A percentile compares a stretch with the other conserved stretches of the same genome.
These are phyloP conservation scores for Abrostola tripartita DNA, from an alignment of 2,888 invertebrate genomes.

Conservation along the genomic window DNA sequence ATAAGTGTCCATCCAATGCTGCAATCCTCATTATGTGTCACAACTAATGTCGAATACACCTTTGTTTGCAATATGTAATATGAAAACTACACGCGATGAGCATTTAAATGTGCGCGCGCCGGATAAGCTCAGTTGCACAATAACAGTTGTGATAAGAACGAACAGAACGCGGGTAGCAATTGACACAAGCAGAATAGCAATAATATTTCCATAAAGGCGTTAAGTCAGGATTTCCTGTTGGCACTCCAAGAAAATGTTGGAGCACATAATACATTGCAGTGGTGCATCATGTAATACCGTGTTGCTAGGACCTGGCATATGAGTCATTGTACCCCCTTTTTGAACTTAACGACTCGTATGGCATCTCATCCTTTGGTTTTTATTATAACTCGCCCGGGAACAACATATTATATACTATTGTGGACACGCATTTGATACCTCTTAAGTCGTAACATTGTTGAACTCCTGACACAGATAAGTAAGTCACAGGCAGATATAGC, in stretches of 20 bases:
- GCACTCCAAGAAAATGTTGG: constrained; percentile 38
- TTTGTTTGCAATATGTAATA: constrained; percentile 40
- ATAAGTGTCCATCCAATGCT: constrained; percentile 8
- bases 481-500: constrained; percentile 23
- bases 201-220: constrained; percentile 52
- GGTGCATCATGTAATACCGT: constrained; percentile 41
- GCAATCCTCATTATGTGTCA: constrained; percentile 17
- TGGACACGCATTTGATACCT: constrained; percentile 21
- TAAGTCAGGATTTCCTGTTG: constrained; percentile 40
- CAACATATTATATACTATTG: constrained; percentile 11
- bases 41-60: constrained; percentile 36
- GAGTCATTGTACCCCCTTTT: constrained; percentile 38
- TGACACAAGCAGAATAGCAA: constrained; percentile 48
- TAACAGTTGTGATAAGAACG: constrained; percentile 50
- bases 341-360: constrained; percentile 36
- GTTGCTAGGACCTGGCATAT: constrained; percentile 28
- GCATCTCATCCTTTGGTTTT: constrained; percentile 30
- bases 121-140: constrained; percentile 47
- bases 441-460: constrained; percentile 11
- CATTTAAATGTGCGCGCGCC: constrained; percentile 40
- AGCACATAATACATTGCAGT: constrained; percentile 37
- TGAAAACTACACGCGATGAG: constrained; percentile 43
- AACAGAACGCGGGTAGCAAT: constrained; percentile 51
- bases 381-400: constrained; percentile 11
- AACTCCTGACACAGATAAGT: constrained; percentile 22